Evolutionary conservation across 1,140 invertebrate genomes (phyloP).

Genomic region (Aphidius gifuensis): DNA sequence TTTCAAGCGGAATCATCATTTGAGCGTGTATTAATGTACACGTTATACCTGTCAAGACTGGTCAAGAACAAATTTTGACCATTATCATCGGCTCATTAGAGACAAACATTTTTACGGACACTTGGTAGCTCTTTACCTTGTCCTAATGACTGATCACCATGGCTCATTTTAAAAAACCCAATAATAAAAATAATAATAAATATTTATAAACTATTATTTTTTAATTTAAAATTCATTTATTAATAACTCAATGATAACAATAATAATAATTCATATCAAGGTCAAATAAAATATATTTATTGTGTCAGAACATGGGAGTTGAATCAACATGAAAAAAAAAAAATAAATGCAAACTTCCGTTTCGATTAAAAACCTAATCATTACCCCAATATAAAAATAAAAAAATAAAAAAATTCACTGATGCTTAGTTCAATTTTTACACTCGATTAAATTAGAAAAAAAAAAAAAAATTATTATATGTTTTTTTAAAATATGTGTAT

Average conservation of each 20-base stretch:
- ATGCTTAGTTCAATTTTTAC: no score
- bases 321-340: not conserved
- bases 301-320: not conserved
- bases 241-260: constrained; percentile 39
- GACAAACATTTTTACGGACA: constrained; percentile 35
- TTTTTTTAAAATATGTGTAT: not conserved
- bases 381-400: constrained; percentile 10
- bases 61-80: constrained; percentile 28
- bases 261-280: constrained; percentile 23
- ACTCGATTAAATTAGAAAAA: not conserved
- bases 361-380: constrained; percentile 18
- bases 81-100: constrained; percentile 34
- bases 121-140: constrained; percentile 30
- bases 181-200: not conserved
- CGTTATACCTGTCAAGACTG: constrained; percentile 23
- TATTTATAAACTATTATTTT: constrained; percentile 25
- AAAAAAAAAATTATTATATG: not conserved
- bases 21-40: constrained; percentile 10
- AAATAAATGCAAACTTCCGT: constrained; percentile 19
- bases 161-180: constrained; percentile 24
- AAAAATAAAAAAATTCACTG: not conserved
- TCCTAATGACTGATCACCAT: constrained; percentile 38
- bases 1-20: constrained; percentile 23
- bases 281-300: not conserved
- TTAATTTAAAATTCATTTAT: constrained; percentile 26